These are phyloP conservation scores for Daphoenositta chrysoptera DNA, from an alignment of 2,113 vertebrate genomes.

Conservation along the genomic window DNA sequence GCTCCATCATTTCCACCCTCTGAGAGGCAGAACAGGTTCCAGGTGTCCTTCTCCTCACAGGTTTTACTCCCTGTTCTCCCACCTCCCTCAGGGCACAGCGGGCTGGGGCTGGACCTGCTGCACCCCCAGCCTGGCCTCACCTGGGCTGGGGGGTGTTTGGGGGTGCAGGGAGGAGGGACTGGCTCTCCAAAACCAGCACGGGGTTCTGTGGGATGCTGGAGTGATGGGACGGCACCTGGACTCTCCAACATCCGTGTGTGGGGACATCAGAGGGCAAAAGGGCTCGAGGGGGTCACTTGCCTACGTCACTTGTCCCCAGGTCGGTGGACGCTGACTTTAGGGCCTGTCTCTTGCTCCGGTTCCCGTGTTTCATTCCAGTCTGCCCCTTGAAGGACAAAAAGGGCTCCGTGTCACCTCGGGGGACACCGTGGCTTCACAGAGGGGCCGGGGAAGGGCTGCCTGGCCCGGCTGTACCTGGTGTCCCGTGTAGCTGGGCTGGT, in stretches of 20 bases:
- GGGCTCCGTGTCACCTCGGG: neutral
- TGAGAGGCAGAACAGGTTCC: neutral
- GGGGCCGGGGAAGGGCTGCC: rapidly evolving
- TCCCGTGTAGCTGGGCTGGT: conserved; percentile 87
- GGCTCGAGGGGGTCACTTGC: conserved; percentile 70
- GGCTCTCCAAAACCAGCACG: neutral
- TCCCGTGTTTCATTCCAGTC: conserved; percentile 89
- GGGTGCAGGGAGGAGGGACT: neutral
- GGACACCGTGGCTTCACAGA: rapidly evolving
- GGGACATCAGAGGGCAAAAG: neutral
- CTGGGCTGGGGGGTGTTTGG: neutral
- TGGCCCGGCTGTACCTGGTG: conserved; percentile 82
- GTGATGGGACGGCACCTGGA: neutral
- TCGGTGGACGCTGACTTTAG: conserved; percentile 96
- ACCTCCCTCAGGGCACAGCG: neutral
- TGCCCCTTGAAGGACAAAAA: conserved; percentile 74
- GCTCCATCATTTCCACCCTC: neutral
- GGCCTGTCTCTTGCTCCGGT: conserved; percentile 89
- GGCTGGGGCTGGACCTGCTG: neutral
- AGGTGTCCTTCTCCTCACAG: neutral
- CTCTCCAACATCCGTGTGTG: rapidly evolving
- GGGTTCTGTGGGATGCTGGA: neutral
- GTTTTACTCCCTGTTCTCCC: neutral
- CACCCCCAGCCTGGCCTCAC: neutral
- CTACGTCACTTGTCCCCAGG: conserved; percentile 91